phyloP scores from a whole-genome alignment of 1,140 invertebrate genomes.

The Epicauta chinensis region DNA sequence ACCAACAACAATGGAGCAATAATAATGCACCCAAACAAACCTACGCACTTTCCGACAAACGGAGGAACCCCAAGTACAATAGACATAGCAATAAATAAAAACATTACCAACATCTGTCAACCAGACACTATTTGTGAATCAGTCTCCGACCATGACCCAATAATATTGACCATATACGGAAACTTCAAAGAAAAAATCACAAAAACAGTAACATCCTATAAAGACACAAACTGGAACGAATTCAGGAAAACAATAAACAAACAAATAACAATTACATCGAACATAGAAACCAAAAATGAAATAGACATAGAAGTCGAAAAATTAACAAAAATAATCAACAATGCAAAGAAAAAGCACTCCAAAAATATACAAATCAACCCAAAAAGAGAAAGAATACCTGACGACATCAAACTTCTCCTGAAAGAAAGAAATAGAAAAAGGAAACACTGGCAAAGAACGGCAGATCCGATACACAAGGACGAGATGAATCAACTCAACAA shows the following conservation, averaged over 20 bases:
- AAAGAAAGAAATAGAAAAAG: not conserved
- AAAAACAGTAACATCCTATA: not conserved
- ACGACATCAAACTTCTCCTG: not conserved
- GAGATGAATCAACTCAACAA: not conserved
- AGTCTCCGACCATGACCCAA: conserved; percentile 1
- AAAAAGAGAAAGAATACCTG: not conserved
- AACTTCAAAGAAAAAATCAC: too few relatives aligned
- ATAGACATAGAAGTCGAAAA: not conserved
- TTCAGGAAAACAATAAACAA: not conserved
- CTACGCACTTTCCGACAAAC: conserved; percentile 4
- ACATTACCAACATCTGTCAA: not conserved
- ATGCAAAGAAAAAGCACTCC: not conserved
- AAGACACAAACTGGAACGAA: not conserved
- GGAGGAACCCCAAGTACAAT: conserved; percentile 3
- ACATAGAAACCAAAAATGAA: not conserved
- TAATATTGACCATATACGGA: not conserved
- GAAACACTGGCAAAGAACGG: not conserved
- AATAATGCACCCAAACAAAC: not conserved
- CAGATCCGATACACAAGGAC: not conserved
- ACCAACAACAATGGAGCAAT: not conserved
- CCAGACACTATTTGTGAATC: conserved; percentile 1
- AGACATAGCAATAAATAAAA: conserved; percentile 1
- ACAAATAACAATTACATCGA: not conserved
- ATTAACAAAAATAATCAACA: not conserved
- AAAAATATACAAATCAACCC: not conserved